These are phyloP conservation scores for Sminthurinus aureus DNA, from an alignment of 2,888 invertebrate genomes.

Conservation along the genomic window DNA sequence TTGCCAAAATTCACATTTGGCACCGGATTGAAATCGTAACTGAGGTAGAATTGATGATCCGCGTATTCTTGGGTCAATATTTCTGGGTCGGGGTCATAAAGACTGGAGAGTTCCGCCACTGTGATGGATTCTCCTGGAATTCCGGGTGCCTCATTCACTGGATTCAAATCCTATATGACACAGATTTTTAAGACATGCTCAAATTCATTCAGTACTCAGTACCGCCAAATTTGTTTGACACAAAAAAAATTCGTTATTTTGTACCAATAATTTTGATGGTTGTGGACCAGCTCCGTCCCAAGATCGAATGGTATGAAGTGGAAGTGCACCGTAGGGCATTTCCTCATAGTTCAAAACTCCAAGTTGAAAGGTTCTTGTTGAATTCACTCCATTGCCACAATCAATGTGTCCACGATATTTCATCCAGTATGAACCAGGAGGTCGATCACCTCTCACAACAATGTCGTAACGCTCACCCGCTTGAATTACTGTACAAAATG, in stretches of 20 bases:
- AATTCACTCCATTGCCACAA: constrained; percentile 68
- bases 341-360: constrained; percentile 82
- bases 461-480: constrained; percentile 91
- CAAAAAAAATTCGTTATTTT: too few relatives aligned
- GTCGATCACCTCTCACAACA: constrained; percentile 75
- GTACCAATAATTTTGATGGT: constrained; percentile 49
- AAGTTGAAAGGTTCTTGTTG: constrained; percentile 79
- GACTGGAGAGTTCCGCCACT: constrained; percentile 60
- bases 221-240: too few relatives aligned
- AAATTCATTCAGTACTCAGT: too few relatives aligned
- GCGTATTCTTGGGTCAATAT: constrained; percentile 70
- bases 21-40: constrained; percentile 86
- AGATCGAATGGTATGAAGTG: constrained; percentile 54
- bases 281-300: constrained; percentile 65
- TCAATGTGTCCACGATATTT: constrained; percentile 85
- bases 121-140: constrained; percentile 72
- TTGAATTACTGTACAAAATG: constrained; percentile 71
- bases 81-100: constrained; percentile 67
- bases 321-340: constrained; percentile 66
- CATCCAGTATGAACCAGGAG: constrained; percentile 86
- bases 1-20: constrained; percentile 83
- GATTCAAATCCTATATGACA: constrained; percentile 74
- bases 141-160: constrained; percentile 78
- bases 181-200: too few relatives aligned
- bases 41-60: constrained; percentile 82